phyloP scores from a whole-genome alignment of 2,113 vertebrate genomes.

The Periophthalmodon schlosseri region DNA sequence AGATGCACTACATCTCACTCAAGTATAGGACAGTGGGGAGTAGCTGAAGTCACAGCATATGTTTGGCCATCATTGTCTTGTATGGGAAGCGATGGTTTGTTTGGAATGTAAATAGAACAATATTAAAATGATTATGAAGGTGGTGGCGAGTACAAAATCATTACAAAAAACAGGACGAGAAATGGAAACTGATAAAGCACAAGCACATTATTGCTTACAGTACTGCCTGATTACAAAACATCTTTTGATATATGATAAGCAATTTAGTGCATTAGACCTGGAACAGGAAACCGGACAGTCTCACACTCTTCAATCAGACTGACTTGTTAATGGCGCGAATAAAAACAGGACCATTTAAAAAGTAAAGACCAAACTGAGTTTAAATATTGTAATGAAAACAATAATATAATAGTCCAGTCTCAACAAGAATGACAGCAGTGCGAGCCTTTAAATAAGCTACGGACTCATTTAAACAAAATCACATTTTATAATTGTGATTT shows the following conservation, averaged over 20 bases:
- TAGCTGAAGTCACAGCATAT: background rate
- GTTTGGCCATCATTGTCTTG: background rate
- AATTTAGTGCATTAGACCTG: background rate
- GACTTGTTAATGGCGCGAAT: background rate
- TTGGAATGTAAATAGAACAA: background rate
- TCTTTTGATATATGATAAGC: background rate
- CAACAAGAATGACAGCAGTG: background rate
- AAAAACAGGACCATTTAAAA: background rate
- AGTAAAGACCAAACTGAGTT: background rate
- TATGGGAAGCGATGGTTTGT: background rate
- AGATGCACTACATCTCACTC: background rate
- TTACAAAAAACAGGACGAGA: background rate
- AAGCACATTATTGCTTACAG: background rate
- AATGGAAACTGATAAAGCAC: background rate
- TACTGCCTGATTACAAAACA: background rate
- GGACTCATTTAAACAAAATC: background rate
- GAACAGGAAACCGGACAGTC: too few species aligned
- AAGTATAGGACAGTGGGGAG: background rate
- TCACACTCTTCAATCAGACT: background rate
- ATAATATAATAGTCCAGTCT: background rate
- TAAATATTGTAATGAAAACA: background rate
- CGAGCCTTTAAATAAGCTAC: background rate
- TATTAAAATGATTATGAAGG: too few species aligned
- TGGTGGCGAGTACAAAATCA: too few species aligned
- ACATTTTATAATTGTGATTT: background rate